Evolutionary conservation across 1,140 invertebrate species (phyloP).

Genomic region (Achroia grisella): DNA sequence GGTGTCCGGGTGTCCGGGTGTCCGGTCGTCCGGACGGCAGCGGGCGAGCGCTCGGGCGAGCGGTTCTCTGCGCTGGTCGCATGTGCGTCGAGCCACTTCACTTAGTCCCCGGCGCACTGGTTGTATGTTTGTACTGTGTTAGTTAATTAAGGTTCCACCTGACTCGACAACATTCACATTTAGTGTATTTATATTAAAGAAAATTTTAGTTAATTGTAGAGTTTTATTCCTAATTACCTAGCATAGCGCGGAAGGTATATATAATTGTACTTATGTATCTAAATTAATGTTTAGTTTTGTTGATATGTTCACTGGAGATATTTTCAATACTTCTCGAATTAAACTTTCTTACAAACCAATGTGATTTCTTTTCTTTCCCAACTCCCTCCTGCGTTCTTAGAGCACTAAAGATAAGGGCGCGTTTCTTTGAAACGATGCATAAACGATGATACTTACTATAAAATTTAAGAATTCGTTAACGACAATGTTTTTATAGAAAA

Average conservation of each 20-base stretch:
- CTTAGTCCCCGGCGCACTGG: slow-evolving; percentile 21
- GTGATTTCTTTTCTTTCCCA: background rate
- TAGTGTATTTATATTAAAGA: slow-evolving; percentile 68
- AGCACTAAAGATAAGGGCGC: too few relatives aligned
- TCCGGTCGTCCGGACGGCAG: slow-evolving; percentile 20
- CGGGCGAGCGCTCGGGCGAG: slow-evolving; percentile 3
- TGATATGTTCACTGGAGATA: slow-evolving; percentile 66
- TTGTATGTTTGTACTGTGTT: slow-evolving; percentile 52
- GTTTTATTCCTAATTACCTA: slow-evolving; percentile 61
- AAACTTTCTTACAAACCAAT: slow-evolving; percentile 68
- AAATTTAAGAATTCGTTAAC: too few relatives aligned
- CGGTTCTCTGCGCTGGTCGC: slow-evolving; percentile 25
- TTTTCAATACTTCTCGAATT: slow-evolving; percentile 70
- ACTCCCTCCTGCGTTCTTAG: too few relatives aligned
- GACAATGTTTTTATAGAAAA: too few relatives aligned
- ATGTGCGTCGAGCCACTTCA: slow-evolving; percentile 17
- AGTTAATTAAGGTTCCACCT: slow-evolving; percentile 45
- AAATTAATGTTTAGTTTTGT: slow-evolving; percentile 69
- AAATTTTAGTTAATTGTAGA: slow-evolving; percentile 51
- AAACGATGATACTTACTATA: too few relatives aligned
- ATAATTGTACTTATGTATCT: slow-evolving; percentile 65
- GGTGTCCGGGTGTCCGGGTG: slow-evolving; percentile 17
- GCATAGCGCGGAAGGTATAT: slow-evolving; percentile 63
- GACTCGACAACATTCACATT: slow-evolving; percentile 56
- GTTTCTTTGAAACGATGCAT: too few relatives aligned